phyloP scores from a whole-genome alignment of 2,797 vertebrate species.

The Cirrhinus mrigala region DNA sequence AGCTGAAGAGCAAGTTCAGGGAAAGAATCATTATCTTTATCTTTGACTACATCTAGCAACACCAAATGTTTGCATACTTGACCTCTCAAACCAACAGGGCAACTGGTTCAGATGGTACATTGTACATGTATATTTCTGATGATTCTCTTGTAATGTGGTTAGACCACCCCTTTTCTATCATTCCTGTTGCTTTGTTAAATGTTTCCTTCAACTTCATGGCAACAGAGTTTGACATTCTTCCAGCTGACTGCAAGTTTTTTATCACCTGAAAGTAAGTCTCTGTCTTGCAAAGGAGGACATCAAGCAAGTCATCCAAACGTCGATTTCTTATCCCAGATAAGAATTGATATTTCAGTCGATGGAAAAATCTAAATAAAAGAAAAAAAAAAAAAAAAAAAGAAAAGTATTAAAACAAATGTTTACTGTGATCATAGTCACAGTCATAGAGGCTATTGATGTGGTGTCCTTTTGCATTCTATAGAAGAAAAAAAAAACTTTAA shows the following conservation, averaged over 20 bases:
- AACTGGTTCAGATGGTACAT: slow-evolving; percentile 5
- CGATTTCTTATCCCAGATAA: slow-evolving; percentile 21
- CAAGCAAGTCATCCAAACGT: not conserved
- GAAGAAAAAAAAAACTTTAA: too few relatives aligned
- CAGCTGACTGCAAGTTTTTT: slow-evolving; percentile 3
- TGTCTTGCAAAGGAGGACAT: not conserved
- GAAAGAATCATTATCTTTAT: slow-evolving; percentile 3
- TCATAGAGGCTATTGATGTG: too few relatives aligned
- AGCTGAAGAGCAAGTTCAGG: not conserved
- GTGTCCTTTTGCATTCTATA: too few relatives aligned
- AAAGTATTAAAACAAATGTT: not conserved
- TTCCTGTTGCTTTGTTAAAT: slow-evolving; percentile 10
- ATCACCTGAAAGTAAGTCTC: slow-evolving; percentile 12
- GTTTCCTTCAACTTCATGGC: slow-evolving; percentile 7
- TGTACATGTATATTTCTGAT: not conserved
- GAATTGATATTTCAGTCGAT: slow-evolving; percentile 11
- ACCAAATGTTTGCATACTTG: slow-evolving; percentile 20
- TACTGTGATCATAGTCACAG: not conserved
- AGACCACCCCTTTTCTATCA: slow-evolving; percentile 13
- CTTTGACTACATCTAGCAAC: not conserved
- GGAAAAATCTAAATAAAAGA: not conserved
- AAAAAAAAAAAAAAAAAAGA: too few relatives aligned
- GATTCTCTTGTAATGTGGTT: slow-evolving; percentile 2
- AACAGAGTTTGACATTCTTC: slow-evolving; percentile 17
- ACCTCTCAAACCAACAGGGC: slow-evolving; percentile 7